A percentile compares a stretch with the other conserved stretches of the same genome.
These are phyloP conservation scores for Argyresthia goedartella DNA, from an alignment of 2,888 invertebrate species.

Conservation along the genomic window DNA sequence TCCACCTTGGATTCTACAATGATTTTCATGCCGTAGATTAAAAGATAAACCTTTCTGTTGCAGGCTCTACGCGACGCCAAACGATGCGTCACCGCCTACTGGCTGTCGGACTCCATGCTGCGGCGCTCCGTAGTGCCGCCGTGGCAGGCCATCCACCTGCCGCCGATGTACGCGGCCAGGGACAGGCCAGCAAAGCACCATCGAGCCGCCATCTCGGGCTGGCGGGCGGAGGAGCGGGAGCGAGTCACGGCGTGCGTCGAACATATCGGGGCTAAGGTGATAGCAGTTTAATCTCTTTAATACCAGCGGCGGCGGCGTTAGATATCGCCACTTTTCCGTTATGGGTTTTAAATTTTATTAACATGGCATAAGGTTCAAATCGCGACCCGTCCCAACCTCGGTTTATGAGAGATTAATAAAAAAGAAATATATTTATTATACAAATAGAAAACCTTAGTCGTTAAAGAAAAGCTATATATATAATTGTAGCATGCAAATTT, in stretches of 20 bases:
- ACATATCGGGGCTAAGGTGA: constrained; percentile 80
- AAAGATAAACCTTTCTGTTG: not conserved
- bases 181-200: constrained; percentile 82
- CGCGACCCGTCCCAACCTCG: not conserved
- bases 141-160: constrained; percentile 94
- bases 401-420: not conserved
- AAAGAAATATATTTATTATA: not conserved
- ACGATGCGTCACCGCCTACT: constrained; percentile 85
- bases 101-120: constrained; percentile 91
- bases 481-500: too few relatives aligned
- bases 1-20: not conserved
- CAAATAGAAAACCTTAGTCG: not conserved
- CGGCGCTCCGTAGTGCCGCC: constrained; percentile 91
- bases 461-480: too few relatives aligned
- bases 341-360: not conserved
- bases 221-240: constrained; percentile 75
- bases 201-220: constrained; percentile 86
- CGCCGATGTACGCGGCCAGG: constrained; percentile 76
- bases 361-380: not conserved
- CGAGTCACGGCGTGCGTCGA: constrained; percentile 84
- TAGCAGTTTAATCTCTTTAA: too few relatives aligned
- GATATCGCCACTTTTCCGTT: too few relatives aligned
- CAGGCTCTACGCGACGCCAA: constrained; percentile 76
- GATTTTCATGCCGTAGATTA: not conserved
- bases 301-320: too few relatives aligned